These are phyloP conservation scores for Microtus richardsoni DNA, from an alignment of 2,113 vertebrate genomes.

Conservation along the genomic window DNA sequence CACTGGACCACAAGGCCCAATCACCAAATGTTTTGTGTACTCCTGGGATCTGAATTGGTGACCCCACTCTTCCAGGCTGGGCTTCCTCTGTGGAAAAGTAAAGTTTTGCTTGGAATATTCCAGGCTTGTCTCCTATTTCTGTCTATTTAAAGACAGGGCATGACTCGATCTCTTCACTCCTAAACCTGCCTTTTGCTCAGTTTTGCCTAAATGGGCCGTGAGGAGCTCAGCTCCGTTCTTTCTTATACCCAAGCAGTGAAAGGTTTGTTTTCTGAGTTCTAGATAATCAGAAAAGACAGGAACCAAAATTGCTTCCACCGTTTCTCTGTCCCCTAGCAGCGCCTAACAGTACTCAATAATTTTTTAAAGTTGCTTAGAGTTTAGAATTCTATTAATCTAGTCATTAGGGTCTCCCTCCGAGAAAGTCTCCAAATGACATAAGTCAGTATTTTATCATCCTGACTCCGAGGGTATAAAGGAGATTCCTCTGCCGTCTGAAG, in stretches of 20 bases:
- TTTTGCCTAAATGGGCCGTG: not conserved
- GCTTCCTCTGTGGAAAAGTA: not conserved
- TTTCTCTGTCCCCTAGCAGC: conserved; percentile 10
- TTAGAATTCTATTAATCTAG: conserved; percentile 43
- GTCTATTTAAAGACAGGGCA: not conserved
- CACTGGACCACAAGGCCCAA: not conserved
- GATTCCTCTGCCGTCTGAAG: not conserved
- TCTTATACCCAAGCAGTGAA: not conserved
- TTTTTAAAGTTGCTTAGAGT: conserved; percentile 46
- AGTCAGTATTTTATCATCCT: not conserved
- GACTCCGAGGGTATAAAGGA: not conserved
- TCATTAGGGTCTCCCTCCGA: not conserved
- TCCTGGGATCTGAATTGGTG: not conserved
- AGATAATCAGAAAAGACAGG: not conserved
- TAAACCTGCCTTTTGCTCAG: not conserved
- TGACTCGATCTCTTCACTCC: not conserved
- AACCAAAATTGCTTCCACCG: not conserved
- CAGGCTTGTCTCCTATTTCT: not conserved
- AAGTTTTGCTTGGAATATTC: not conserved
- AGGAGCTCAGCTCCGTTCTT: not conserved
- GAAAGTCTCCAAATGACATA: conserved; percentile 11
- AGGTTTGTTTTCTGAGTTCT: not conserved
- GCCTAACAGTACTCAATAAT: not conserved
- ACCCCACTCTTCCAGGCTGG: not conserved
- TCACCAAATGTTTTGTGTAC: not conserved